Evolutionary conservation across 1,140 invertebrate genomes (phyloP).

Genomic region (Pseudomyrmex concolor): DNA sequence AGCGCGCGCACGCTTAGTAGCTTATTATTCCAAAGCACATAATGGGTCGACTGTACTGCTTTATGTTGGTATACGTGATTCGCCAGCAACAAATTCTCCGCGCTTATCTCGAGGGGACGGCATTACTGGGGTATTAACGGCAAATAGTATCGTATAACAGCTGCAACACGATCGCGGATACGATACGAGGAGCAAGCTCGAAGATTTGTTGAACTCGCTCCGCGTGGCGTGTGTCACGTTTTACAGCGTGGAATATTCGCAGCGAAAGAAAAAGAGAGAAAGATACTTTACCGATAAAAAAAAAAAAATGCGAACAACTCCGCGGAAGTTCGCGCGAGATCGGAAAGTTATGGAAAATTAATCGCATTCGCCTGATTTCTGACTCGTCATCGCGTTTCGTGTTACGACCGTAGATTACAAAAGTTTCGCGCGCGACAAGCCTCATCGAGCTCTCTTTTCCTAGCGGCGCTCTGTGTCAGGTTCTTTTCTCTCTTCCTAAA

Average conservation of each 20-base stretch:
- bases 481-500: slow-evolving; percentile 16
- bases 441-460: neutral
- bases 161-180: slow-evolving; percentile 48
- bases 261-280: too few species aligned
- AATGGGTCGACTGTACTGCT: slow-evolving; percentile 30
- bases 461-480: neutral
- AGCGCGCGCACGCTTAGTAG: slow-evolving; percentile 24
- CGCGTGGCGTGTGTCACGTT: slow-evolving; percentile 12
- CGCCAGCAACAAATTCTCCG: slow-evolving; percentile 44
- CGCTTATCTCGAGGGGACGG: slow-evolving; percentile 49
- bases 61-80: slow-evolving; percentile 33
- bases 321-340: neutral
- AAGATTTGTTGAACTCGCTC: slow-evolving; percentile 28
- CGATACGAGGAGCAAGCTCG: slow-evolving; percentile 27
- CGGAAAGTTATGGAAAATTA: slow-evolving; percentile 44
- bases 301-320: neutral
- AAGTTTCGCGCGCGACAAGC: slow-evolving; percentile 36
- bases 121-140: slow-evolving; percentile 43
- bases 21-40: slow-evolving; percentile 57
- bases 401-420: slow-evolving; percentile 27
- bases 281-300: neutral
- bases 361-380: slow-evolving; percentile 18
- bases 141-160: slow-evolving; percentile 53
- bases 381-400: neutral
- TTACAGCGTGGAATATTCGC: slow-evolving; percentile 17